Conservation (phyloP, 2,888 invertebrate genomes). For the Apotomis betuletana region DNA sequence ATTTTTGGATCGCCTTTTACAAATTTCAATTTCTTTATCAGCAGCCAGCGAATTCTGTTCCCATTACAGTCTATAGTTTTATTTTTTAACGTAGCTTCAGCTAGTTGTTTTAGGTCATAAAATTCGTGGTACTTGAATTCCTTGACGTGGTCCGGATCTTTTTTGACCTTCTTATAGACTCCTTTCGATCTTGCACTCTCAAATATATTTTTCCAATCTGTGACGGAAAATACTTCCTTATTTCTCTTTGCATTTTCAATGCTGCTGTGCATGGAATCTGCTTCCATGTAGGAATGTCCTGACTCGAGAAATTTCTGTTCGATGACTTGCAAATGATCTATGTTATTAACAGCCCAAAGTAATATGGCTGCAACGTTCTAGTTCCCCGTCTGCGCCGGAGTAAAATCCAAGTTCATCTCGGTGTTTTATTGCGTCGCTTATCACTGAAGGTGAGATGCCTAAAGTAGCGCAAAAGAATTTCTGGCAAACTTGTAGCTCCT, state of each 20-base stretch:
- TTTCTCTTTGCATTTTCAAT: conserved; percentile 26
- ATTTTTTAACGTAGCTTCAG: background rate
- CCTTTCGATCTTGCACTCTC: background rate
- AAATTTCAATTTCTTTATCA: background rate
- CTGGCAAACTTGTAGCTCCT: too few species aligned
- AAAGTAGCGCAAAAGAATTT: too few species aligned
- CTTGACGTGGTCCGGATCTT: background rate
- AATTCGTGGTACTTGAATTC: conserved; percentile 2
- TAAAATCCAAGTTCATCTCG: too few species aligned
- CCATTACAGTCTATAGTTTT: background rate
- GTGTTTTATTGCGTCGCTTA: too few species aligned
- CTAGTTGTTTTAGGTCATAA: background rate
- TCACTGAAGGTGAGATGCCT: too few species aligned
- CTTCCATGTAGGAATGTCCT: conserved; percentile 31
- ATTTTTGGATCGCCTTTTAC: background rate
- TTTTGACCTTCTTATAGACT: background rate
- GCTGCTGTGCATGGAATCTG: conserved; percentile 32
- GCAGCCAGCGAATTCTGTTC: background rate
- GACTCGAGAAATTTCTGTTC: conserved; percentile 33
- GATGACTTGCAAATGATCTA: background rate
- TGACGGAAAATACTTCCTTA: background rate
- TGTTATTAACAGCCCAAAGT: conserved; percentile 9
- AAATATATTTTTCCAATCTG: conserved; percentile 2
- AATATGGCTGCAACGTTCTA: conserved; percentile 9
- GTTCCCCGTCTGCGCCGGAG: background rate